Evolutionary conservation across 2,888 invertebrate species (phyloP).

Genomic region (Scaptomyza polygonia): DNA sequence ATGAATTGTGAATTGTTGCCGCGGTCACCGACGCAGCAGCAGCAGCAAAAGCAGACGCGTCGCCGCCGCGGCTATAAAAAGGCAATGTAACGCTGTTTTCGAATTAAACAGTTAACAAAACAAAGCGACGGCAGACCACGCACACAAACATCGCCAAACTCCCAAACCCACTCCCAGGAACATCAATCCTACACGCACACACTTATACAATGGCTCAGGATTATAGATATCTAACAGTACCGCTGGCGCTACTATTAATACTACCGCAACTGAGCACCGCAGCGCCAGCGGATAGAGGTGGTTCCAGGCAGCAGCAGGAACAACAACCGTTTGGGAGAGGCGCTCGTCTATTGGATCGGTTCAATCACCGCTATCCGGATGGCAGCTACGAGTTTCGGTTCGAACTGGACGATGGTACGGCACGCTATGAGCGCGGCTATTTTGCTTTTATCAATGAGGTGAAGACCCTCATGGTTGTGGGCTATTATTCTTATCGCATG

Average conservation of each 20-base stretch:
- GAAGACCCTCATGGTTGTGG: conserved; percentile 80
- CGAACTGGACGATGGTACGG: conserved; percentile 80
- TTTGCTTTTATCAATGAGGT: conserved; percentile 71
- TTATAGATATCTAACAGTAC: conserved; percentile 3
- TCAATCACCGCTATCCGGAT: conserved; percentile 80
- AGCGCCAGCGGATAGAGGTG: conserved; percentile 22
- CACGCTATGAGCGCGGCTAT: conserved; percentile 82
- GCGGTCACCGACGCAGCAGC: conserved; percentile 31
- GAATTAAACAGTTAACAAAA: conserved; percentile 75
- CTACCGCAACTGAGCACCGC: conserved; percentile 30
- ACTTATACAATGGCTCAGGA: conserved; percentile 30
- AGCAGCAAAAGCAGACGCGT: conserved; percentile 20
- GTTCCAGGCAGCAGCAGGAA: conserved; percentile 7
- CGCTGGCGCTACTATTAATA: conserved; percentile 10
- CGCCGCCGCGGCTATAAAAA: conserved; percentile 70
- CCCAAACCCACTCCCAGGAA: conserved; percentile 17
- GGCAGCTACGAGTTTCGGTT: conserved; percentile 83
- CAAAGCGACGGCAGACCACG: conserved; percentile 62
- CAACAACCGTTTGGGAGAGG: conserved; percentile 15
- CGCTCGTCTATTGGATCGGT: conserved; percentile 69
- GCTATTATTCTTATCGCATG: conserved; percentile 82
- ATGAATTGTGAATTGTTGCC: conserved; percentile 39
- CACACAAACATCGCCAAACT: conserved; percentile 9
- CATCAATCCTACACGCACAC: neutral
- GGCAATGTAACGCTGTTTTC: conserved; percentile 73